phyloP scores from a whole-genome alignment of 1,140 invertebrate genomes.

The Zaprionus ghesquierei region DNA sequence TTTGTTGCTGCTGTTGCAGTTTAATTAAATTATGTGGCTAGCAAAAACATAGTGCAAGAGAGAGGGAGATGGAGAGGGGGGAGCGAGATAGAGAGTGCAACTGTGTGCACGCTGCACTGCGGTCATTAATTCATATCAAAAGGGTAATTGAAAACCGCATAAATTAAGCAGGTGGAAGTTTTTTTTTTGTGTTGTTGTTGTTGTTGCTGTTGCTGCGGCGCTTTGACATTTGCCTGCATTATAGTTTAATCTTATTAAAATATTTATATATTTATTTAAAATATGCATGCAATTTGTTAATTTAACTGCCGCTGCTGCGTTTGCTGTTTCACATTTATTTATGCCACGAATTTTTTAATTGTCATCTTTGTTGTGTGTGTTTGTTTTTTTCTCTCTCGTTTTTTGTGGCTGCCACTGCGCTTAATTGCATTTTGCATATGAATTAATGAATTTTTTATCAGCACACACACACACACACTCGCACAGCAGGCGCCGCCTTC shows the following conservation, averaged over 20 bases:
- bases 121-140: conserved; percentile 79
- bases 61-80: neutral
- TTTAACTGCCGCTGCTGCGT: conserved; percentile 76
- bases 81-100: neutral
- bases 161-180: conserved; percentile 64
- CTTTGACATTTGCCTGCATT: conserved; percentile 79
- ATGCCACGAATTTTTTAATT: conserved; percentile 49
- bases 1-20: conserved; percentile 8
- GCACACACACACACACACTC: conserved; percentile 37
- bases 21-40: conserved; percentile 66
- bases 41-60: conserved; percentile 10
- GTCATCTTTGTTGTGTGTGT: conserved; percentile 30
- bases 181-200: conserved; percentile 41
- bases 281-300: conserved; percentile 82
- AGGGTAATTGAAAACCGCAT: conserved; percentile 81
- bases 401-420: conserved; percentile 73
- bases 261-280: conserved; percentile 81
- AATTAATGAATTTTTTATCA: conserved; percentile 81
- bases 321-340: conserved; percentile 59
- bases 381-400: conserved; percentile 5
- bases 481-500: conserved; percentile 8
- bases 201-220: conserved; percentile 27
- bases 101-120: conserved; percentile 15
- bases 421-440: conserved; percentile 81
- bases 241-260: conserved; percentile 82